Base-by-base conservation (phyloP, 1,140 invertebrate species). In the Drosophila simulans region DNA sequence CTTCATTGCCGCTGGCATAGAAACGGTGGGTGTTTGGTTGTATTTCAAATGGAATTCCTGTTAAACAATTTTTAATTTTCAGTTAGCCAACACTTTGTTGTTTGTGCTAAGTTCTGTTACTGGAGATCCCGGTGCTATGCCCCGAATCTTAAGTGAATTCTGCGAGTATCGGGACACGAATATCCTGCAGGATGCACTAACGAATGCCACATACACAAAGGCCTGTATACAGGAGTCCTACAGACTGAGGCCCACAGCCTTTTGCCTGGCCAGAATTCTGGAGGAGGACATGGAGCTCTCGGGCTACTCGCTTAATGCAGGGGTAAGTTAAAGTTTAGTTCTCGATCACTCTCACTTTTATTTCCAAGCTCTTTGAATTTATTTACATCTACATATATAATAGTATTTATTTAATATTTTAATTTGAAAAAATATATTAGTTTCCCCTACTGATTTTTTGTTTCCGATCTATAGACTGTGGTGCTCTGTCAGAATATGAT, bases 191-290 rank as follows among this genome's bases (percentile, higher is more conserved):
- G 94, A 95, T 22, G 93, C 94, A 39, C 91, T 98, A 2, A 92
- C 94, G 3, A 94, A 94, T 39, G 94, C 96, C 37, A 93, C 94
- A 4, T 98, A 97, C 84, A 93, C 98, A 0, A 95, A 96, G 76
- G 97, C 97, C 2, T 98, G 97, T 77, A 94, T 98, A 4, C 95
- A 95, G 54, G 98, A 99, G 94, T 94, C 96, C 0, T 98, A 98
- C 88, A 94, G 96, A 73, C 89, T 98, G 34, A 93, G 96, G 43
- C 97, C 98, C 1, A 97, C 97, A 13, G 96, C 97, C 2, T 95
- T 97, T 4, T 96, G 96, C 74, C 93, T 98, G 37, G 96, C 96
- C 0, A 93, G 98, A 74, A 95, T 98, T 31, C 91, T 97, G 11
- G 96, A 97, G 56, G 93, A 95, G 63, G 95, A 97, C 22, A 94